Evolutionary conservation across 2,888 invertebrate genomes (phyloP).

Genomic region (Drosophila diplacantha): DNA sequence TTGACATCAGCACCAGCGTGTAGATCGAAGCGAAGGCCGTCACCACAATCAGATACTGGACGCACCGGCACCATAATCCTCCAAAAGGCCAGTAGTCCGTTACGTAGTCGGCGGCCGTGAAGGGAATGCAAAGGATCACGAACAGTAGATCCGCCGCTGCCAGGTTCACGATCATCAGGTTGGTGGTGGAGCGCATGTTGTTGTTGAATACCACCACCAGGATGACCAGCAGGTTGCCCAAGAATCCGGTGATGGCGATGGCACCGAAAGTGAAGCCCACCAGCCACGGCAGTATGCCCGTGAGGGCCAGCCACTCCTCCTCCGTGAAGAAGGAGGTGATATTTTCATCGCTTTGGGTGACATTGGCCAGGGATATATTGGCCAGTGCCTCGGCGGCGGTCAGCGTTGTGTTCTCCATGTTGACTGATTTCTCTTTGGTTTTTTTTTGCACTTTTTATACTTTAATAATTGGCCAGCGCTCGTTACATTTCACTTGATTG

Average conservation of each 20-base stretch:
- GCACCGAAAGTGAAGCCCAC: conserved; percentile 90
- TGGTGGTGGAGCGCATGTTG: conserved; percentile 95
- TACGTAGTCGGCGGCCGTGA: conserved; percentile 93
- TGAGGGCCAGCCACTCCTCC: conserved; percentile 41
- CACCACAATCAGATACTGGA: conserved; percentile 93
- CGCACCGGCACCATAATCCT: conserved; percentile 90
- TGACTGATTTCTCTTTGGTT: conserved; percentile 4
- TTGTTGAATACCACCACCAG: conserved; percentile 91
- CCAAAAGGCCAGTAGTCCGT: conserved; percentile 93
- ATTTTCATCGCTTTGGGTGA: conserved; percentile 24
- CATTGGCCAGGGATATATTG: conserved; percentile 18
- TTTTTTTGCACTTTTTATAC: conserved; percentile 27
- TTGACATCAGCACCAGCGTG: conserved; percentile 94
- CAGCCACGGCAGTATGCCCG: conserved; percentile 78
- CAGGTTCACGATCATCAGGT: conserved; percentile 92
- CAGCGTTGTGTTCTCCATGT: conserved; percentile 36
- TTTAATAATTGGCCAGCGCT: conserved; percentile 30
- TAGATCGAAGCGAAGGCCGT: conserved; percentile 95
- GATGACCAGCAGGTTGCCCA: conserved; percentile 93
- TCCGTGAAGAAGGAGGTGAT: conserved; percentile 14
- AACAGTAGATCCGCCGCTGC: conserved; percentile 93
- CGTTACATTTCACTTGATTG: conserved; percentile 47
- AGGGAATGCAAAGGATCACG: conserved; percentile 94
- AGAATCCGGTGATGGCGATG: conserved; percentile 89
- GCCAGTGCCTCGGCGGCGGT: background rate